Percentiles rank a stretch among this genome's conserved stretches.
Conservation (phyloP, 2,113 vertebrate species). For the Pundamilia nyererei region DNA sequence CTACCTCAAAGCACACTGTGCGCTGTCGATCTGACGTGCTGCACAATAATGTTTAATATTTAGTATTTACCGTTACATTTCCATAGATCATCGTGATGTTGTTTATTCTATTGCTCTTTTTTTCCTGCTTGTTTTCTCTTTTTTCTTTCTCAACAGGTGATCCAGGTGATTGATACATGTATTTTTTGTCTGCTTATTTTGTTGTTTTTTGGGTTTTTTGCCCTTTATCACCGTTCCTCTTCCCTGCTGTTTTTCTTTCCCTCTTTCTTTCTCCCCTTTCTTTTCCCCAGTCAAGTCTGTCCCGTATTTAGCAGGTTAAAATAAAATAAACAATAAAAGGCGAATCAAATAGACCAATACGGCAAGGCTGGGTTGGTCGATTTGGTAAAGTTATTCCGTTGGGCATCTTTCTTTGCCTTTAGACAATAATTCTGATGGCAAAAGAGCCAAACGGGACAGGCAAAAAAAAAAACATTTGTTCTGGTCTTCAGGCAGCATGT, state of each 20-base stretch:
- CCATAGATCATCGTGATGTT: neutral
- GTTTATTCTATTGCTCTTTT: neutral
- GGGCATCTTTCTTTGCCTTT: neutral
- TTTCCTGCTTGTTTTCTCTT: rapidly evolving
- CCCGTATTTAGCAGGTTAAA: neutral
- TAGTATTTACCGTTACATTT: neutral
- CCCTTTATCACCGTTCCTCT: rapidly evolving
- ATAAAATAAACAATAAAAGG: neutral
- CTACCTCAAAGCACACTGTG: too few relatives aligned
- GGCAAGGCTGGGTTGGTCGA: neutral
- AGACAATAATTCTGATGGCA: neutral
- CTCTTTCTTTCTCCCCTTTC: neutral
- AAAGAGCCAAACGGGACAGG: neutral
- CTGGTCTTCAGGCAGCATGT: neutral
- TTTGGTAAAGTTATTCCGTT: neutral
- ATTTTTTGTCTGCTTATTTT: neutral
- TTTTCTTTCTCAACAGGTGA: neutral
- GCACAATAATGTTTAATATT: too few relatives aligned
- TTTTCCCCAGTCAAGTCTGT: neutral
- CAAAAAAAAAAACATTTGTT: neutral
- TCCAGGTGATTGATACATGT: neutral
- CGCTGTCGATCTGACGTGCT: too few relatives aligned
- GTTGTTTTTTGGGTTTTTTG: neutral
- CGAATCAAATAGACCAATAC: neutral
- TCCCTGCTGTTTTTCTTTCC: neutral